Evolutionary conservation across 2,797 vertebrate species (phyloP).

Genomic region (Micrastur ruficollis): DNA sequence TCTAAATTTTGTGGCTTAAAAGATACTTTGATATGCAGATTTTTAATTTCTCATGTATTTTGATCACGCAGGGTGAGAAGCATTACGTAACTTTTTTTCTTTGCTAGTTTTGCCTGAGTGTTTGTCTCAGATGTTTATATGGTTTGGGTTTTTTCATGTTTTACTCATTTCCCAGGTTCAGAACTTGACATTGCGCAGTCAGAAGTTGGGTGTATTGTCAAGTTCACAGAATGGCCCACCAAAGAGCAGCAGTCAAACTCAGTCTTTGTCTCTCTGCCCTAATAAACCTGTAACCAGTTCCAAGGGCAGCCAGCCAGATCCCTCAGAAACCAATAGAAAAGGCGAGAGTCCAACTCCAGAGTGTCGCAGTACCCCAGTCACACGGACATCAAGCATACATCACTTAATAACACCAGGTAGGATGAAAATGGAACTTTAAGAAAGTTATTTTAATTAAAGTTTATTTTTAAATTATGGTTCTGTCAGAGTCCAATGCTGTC

Average conservation of each 20-base stretch:
- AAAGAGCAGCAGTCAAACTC: constrained; percentile 82
- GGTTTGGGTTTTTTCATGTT: neutral
- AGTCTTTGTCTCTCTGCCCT: constrained; percentile 81
- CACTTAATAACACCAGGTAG: constrained; percentile 85
- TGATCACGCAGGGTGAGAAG: neutral
- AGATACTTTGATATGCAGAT: neutral
- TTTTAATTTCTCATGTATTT: neutral
- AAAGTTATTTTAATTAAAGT: neutral
- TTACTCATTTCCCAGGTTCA: constrained; percentile 78
- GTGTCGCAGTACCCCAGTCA: constrained; percentile 74
- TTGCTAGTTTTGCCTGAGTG: neutral
- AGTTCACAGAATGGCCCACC: constrained; percentile 85
- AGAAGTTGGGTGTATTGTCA: constrained; percentile 83
- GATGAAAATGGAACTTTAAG: neutral
- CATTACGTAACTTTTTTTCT: neutral
- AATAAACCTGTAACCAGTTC: constrained; percentile 81
- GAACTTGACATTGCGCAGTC: constrained; percentile 86
- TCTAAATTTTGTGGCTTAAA: neutral
- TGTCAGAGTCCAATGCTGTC: neutral
- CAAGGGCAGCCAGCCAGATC: constrained; percentile 81
- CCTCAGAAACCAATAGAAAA: constrained; percentile 77
- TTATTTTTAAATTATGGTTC: neutral
- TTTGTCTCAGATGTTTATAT: neutral
- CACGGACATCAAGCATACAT: constrained; percentile 79
- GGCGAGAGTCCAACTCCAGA: constrained; percentile 78